Percentiles rank a stretch among this genome's conserved stretches.
These are phyloP conservation scores for Exaiptasia diaphana DNA, from an alignment of 64 coral and sea anemone species.

Conservation along the genomic window DNA sequence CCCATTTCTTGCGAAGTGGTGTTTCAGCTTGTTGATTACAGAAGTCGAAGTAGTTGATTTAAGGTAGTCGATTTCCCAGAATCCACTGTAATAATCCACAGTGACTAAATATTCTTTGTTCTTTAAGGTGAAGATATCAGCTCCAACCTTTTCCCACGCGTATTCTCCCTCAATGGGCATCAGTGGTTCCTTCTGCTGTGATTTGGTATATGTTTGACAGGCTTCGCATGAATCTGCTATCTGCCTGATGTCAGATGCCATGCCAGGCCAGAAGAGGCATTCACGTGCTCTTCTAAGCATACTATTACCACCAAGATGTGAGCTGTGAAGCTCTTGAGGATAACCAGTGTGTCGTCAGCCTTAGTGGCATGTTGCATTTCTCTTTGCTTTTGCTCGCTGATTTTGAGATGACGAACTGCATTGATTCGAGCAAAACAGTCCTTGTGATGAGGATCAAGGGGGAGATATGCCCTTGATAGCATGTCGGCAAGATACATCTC, in stretches of 20 bases:
- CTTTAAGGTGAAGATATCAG: conserved; percentile 21
- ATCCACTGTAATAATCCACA: conserved; percentile 35
- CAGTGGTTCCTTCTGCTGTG: conserved; percentile 42
- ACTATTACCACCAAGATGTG: background rate
- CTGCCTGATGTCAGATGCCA: conserved; percentile 9
- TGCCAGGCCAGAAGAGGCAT: conserved; percentile 8
- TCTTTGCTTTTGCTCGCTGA: background rate
- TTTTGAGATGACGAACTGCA: background rate
- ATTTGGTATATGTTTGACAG: background rate
- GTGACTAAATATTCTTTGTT: conserved; percentile 26
- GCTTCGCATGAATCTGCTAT: background rate
- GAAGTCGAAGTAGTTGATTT: background rate
- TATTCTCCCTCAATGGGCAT: background rate
- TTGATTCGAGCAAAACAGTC: background rate
- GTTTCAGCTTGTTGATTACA: conserved; percentile 21
- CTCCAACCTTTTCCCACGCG: conserved; percentile 40
- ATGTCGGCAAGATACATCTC: background rate
- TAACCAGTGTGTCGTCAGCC: background rate
- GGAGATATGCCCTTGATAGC: background rate
- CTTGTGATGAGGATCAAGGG: too few species aligned
- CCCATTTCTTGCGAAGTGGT: conserved; percentile 27
- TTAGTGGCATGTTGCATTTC: background rate
- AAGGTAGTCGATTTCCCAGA: conserved; percentile 44
- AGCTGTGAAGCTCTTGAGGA: background rate
- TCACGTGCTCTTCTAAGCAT: background rate